Base-by-base conservation (phyloP, 2,797 vertebrate species). In the Poeciliopsis turneri region DNA sequence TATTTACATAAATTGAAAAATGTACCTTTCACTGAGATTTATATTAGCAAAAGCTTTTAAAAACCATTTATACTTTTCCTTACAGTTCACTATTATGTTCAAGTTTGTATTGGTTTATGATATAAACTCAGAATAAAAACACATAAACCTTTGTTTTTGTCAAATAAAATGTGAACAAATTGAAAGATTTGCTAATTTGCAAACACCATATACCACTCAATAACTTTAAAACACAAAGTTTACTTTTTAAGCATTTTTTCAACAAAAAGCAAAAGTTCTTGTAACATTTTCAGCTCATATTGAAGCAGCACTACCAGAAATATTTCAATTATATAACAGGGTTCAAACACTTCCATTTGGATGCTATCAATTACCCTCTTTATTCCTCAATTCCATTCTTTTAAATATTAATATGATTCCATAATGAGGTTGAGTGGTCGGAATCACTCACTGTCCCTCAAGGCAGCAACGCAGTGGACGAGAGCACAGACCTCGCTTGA, bases 381-480 rank as follows among this genome's bases (percentile, higher is more conserved):
- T 95, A 95, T 95, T 95, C 94, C 93, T 94, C 95, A 93, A 94
- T 95, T 95, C 92, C 87, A 92, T 79, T 82, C 84, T 83, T 87
- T 94, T 95, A 95, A 96, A 96, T 96, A 96, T 96, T 95, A 95
- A 95, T 94, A 94, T 90, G 90, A 92, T 92, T 96, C 93, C 92
- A 93, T 95, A 96, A 96, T 96, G 94, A 96, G 95, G 92, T 92
- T 94, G 94, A 95, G 93, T 95, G 93, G 94, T 94, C 93, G 89
- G 93, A 96, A 95, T 95, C 94, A 93, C 93, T 95, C 94, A 95
- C 87, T 95, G 95, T 95, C 94, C 95, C 95, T 95, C 78, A 91
- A 92, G 95, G 95, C 94, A 87, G 87, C 92, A 88, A 85, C 83
- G 85, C 88, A 88, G 91, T 95, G 93, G 93, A 94, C 90, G 92